Percentiles rank a stretch among this genome's conserved stretches.
Conservation (phyloP, 2,797 vertebrate species). For the Zalophus californianus region DNA sequence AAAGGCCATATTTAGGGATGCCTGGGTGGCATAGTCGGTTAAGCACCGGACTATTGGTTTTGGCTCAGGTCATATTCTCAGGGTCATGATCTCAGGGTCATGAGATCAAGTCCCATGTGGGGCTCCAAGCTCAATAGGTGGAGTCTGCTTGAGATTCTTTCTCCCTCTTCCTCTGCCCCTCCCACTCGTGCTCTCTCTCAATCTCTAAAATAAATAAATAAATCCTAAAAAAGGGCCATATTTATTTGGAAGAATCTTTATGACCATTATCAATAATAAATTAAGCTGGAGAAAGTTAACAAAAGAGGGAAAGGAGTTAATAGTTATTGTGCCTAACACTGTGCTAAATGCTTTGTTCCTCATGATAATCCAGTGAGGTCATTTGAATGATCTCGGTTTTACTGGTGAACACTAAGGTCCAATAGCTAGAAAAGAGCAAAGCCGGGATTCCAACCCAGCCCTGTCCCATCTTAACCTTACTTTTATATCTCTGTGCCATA, state of each 20-base stretch:
- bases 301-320: neutral
- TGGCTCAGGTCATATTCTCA: neutral
- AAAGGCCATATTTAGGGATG: neutral
- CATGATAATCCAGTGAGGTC: neutral
- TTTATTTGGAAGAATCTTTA: slow-evolving; percentile 41
- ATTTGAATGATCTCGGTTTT: slow-evolving; percentile 1
- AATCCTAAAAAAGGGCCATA: neutral
- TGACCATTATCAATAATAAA: neutral
- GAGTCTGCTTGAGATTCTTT: neutral
- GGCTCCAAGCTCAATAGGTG: neutral
- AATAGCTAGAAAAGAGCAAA: slow-evolving; percentile 6
- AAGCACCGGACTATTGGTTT: neutral
- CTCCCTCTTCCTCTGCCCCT: neutral
- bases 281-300: neutral
- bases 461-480: neutral
- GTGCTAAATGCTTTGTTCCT: neutral
- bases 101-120: too few relatives aligned
- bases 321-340: neutral
- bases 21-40: neutral
- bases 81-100: neutral
- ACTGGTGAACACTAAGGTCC: neutral
- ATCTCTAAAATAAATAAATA: neutral
- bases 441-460: neutral
- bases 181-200: neutral
- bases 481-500: neutral